phyloP scores from a whole-genome alignment of 2,113 vertebrate genomes.

The Theristicus caerulescens region DNA sequence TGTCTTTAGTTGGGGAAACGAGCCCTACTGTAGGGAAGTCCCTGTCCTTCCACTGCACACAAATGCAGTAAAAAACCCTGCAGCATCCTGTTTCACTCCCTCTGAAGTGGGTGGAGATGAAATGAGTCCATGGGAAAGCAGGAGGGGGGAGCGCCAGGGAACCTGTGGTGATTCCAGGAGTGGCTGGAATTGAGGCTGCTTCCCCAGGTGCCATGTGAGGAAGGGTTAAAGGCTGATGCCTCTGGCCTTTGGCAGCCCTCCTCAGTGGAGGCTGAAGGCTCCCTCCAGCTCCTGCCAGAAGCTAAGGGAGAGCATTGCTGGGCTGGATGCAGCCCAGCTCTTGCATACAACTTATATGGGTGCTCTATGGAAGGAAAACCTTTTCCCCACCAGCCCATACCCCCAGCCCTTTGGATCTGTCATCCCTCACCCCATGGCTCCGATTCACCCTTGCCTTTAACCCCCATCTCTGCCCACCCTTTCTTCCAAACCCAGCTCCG shows the following conservation, averaged over 20 bases:
- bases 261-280: not conserved
- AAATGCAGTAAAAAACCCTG: not conserved
- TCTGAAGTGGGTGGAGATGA: not conserved
- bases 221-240: not conserved
- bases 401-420: not conserved
- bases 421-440: not conserved
- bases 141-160: not conserved
- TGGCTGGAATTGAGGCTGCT: not conserved
- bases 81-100: not conserved
- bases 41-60: not conserved
- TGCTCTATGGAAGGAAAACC: not conserved
- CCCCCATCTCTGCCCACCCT: not conserved
- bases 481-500: not conserved
- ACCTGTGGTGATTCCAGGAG: not conserved
- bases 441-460: rapidly evolving
- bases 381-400: not conserved
- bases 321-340: not conserved
- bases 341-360: not conserved
- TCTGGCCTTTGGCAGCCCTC: not conserved
- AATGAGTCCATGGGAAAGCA: not conserved
- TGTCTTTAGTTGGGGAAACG: not conserved
- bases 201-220: not conserved
- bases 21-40: not conserved
- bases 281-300: not conserved
- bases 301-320: not conserved